Base-by-base conservation (phyloP, 2,113 vertebrate genomes). In the Cavia aperea region DNA sequence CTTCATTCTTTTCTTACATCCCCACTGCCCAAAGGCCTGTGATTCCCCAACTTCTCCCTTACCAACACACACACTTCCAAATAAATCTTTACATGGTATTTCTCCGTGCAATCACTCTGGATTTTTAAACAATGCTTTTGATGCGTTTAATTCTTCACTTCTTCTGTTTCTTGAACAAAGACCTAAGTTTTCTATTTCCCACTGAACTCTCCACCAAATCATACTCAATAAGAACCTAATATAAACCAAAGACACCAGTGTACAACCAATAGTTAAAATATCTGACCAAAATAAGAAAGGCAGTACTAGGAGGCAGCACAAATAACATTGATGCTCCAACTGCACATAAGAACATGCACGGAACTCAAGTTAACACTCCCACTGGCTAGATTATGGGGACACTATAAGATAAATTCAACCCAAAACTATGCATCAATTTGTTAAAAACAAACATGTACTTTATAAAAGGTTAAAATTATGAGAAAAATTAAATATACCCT, bases 401-500 rank as follows among this genome's bases (percentile, higher is more conserved):
- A 89, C 51, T 13, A 78, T 19, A n/a, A 73, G 31, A 56, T 29
- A 73, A 94, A 72, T 60, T 86, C 77, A 87, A 31, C 66, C 63
- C 81, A 19, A 46, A 89, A 73, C 36, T 54, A 58, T 43, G 65
- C 39, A 78, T 15, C 60, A 58, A 86, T 85, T 68, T 82, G 83
- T 66, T 73, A 60, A 85, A 94, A 77, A 90, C 39, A 89, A 86
- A 81, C 36, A 84, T 72, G 77, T 46, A 73, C 56, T 89, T 88
- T 81, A 43, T 58, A 60, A 94, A 92, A 91, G 43, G 33, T 86
- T 79, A 77, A 86, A 92, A 92, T 81, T 62, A 72, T 33, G 15
- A 94, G 86, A 88, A 95, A 92, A 92, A 49, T 43, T 43, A 81
- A 90, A 70, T 54, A 81, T 62, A 46, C 79, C 33, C 83, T 95